Base-by-base conservation (phyloP, 1,140 invertebrate genomes). In the Battus philenor region DNA sequence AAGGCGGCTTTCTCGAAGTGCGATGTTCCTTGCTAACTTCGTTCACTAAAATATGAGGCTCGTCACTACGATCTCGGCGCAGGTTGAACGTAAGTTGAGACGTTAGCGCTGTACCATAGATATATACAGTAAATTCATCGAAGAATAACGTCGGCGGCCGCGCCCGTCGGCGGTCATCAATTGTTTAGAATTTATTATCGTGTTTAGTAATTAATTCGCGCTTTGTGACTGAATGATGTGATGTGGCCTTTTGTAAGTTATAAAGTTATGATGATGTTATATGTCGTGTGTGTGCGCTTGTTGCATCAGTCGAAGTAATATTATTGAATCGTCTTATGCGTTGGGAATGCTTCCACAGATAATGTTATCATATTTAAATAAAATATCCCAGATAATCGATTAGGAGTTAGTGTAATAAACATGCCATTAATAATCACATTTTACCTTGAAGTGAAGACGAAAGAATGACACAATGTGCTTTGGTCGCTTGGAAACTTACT, bases 171-270 rank as follows among this genome's bases (percentile, higher is more conserved):
- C 27, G 27, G 53, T 52, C 24, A 41, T 54, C 59, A 26, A 36
- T 18, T 60, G 61, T 70, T 64, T 73, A 74, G 59, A 51, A 54
- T 65, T 58, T 47, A 49, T 46, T 46, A 58, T 54, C 50, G 41
- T 49, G 26, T 44, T 44, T 47, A 47, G 22, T 47, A 45, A 49
- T 54, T 49, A 43, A 50, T 67, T 63, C 63, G 70, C 80, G 80
- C 78, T 82, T 82, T 74, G 78, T 85, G 81, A 85, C 75, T 79
- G 81, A 76, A 82, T 79, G 77, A 84, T 81, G 78, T 82, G 81
- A 71, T 82, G 81, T 82, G 81, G 81, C 81, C 81, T 85, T 76
- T 81, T 79, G 75, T 75, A 85, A 77, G 72, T 77, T 65, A 59
- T 72, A 69, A 72, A 66, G 53, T 54, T 62, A 67, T 59, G 12